Percentiles rank a stretch among this genome's conserved stretches.
These are phyloP conservation scores for Vespertilio murinus DNA, from an alignment of 2,797 vertebrate genomes.

Conservation along the genomic window DNA sequence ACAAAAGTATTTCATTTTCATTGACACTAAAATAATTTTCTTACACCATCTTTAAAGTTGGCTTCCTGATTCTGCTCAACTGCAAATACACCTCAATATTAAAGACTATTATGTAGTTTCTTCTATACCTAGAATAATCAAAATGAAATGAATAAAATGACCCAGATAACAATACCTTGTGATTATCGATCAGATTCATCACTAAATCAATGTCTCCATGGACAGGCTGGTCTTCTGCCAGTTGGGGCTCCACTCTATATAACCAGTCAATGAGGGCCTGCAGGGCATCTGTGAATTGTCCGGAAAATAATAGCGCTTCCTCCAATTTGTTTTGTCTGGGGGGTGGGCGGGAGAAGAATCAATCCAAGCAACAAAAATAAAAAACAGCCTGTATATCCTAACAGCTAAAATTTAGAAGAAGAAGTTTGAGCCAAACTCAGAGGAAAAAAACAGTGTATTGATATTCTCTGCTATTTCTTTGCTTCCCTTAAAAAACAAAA, in stretches of 20 bases:
- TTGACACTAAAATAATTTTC: not conserved
- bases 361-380: not conserved
- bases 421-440: not conserved
- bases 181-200: slow-evolving; percentile 97
- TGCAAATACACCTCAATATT: not conserved
- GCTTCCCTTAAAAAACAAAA: not conserved
- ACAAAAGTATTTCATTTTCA: not conserved
- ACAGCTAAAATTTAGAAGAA: not conserved
- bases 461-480: not conserved
- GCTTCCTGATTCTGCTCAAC: not conserved
- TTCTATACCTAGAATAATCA: not conserved
- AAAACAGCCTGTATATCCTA: not conserved
- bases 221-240: slow-evolving; percentile 98
- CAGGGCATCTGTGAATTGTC: slow-evolving; percentile 97
- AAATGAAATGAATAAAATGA: not conserved
- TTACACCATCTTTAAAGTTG: not conserved
- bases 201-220: slow-evolving; percentile 98
- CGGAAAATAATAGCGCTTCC: slow-evolving; percentile 97
- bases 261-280: slow-evolving; percentile 99
- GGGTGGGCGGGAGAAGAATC: not conserved
- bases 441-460: not conserved
- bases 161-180: slow-evolving; percentile 90
- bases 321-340: slow-evolving; percentile 98
- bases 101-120: not conserved
- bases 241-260: slow-evolving; percentile 96